Percentiles rank a stretch among this genome's conserved stretches.
Conservation (phyloP, 2,797 vertebrate species). For the Phoeniculus purpureus region DNA sequence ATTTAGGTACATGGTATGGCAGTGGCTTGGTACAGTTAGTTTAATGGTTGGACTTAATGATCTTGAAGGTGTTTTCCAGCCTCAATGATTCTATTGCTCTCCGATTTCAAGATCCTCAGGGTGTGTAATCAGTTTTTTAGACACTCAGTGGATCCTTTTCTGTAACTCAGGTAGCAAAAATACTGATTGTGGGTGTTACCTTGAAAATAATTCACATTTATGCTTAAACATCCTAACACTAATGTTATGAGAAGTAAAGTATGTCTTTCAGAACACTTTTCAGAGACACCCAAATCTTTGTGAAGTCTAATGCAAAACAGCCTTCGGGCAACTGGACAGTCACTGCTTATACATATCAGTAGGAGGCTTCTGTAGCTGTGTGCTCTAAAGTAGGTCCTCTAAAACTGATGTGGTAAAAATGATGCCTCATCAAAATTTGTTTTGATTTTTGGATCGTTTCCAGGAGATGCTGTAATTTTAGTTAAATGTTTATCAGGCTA, state of each 20-base stretch:
- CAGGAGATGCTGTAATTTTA: not conserved
- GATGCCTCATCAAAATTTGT: not conserved
- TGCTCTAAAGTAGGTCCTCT: not conserved
- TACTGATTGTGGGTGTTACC: not conserved
- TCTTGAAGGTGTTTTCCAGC: too few species aligned
- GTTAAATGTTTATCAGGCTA: not conserved
- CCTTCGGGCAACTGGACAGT: not conserved
- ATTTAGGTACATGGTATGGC: too few species aligned
- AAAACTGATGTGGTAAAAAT: not conserved
- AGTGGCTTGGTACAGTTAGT: too few species aligned
- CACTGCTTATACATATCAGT: not conserved
- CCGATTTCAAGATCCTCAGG: not conserved
- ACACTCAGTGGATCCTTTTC: accelerated
- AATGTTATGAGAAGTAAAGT: not conserved
- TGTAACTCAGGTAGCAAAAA: not conserved
- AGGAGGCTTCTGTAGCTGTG: not conserved
- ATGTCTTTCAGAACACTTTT: not conserved
- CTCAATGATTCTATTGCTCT: too few species aligned
- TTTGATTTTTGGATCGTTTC: not conserved
- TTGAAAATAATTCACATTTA: not conserved
- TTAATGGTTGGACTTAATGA: too few species aligned
- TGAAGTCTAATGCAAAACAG: not conserved
- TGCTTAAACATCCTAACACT: not conserved
- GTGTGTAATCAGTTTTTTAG: not conserved
- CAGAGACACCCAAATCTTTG: not conserved